These are phyloP conservation scores for Pachypsylla venusta DNA, from an alignment of 1,140 invertebrate genomes.

Conservation along the genomic window DNA sequence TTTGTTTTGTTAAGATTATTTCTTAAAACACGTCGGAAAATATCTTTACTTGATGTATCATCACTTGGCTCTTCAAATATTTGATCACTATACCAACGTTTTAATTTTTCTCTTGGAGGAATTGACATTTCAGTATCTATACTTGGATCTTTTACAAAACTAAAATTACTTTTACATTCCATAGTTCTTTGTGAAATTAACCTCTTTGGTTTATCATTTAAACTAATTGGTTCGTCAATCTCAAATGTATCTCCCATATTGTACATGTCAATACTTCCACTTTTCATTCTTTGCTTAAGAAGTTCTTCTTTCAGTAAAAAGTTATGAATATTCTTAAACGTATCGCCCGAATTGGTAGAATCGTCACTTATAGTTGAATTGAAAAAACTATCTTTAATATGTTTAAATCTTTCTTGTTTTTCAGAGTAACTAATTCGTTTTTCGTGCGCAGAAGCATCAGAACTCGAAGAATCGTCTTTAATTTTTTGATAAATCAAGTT, in stretches of 20 bases:
- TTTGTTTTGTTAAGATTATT: background rate
- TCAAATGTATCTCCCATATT: background rate
- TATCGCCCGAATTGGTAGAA: background rate
- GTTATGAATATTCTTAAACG: conserved; percentile 21
- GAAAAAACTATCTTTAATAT: background rate
- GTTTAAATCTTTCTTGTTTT: background rate
- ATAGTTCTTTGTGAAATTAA: background rate
- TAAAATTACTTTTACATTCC: background rate
- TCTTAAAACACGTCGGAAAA: background rate
- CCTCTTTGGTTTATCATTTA: background rate
- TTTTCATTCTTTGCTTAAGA: conserved; percentile 18
- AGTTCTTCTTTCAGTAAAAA: conserved; percentile 15
- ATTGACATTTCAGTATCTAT: background rate
- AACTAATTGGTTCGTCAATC: background rate
- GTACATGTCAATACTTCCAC: conserved; percentile 13
- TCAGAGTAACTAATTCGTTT: background rate
- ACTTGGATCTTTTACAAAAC: background rate
- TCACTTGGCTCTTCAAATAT: background rate
- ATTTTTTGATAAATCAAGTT: background rate
- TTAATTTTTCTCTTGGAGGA: background rate
- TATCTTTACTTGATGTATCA: background rate
- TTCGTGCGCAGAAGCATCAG: background rate
- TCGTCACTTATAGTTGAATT: background rate
- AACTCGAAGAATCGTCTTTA: background rate
- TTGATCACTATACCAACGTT: conserved; percentile 8